These are phyloP conservation scores for Mareca penelope DNA, from an alignment of 2,797 vertebrate species.

Conservation along the genomic window DNA sequence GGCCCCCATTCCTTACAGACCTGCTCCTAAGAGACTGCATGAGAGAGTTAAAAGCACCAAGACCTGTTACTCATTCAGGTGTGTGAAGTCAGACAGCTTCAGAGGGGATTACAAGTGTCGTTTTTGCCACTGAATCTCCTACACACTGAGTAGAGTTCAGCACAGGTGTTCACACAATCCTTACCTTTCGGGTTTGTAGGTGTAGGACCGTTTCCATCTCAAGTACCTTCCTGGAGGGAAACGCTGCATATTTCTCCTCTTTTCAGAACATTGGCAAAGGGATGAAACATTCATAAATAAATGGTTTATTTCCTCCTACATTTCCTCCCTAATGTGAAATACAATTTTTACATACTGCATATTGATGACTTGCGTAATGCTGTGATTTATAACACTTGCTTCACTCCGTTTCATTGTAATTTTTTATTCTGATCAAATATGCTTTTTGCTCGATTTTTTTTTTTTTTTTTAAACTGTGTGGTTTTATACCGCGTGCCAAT, in stretches of 20 bases:
- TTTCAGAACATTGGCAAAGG: neutral
- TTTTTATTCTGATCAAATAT: neutral
- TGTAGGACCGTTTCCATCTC: neutral
- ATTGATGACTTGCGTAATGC: fast-evolving
- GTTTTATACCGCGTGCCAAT: neutral
- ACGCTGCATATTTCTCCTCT: neutral
- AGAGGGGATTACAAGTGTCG: constrained; percentile 5
- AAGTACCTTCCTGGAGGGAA: neutral
- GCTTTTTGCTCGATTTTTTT: neutral
- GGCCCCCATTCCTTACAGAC: neutral
- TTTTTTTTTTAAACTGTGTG: neutral
- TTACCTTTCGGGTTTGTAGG: neutral
- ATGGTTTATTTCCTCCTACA: neutral
- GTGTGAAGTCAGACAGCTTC: neutral
- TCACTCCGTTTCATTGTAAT: neutral
- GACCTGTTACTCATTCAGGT: neutral
- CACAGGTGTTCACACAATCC: neutral
- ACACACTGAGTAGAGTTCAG: neutral
- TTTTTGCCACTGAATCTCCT: constrained; percentile 3
- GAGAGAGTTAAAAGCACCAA: neutral
- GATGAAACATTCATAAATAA: neutral
- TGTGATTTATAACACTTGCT: neutral
- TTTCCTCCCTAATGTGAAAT: neutral
- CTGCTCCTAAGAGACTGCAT: neutral
- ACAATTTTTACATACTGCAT: neutral